Base-by-base conservation (phyloP, 2,888 invertebrate genomes). In the Deroplatys truncata region DNA sequence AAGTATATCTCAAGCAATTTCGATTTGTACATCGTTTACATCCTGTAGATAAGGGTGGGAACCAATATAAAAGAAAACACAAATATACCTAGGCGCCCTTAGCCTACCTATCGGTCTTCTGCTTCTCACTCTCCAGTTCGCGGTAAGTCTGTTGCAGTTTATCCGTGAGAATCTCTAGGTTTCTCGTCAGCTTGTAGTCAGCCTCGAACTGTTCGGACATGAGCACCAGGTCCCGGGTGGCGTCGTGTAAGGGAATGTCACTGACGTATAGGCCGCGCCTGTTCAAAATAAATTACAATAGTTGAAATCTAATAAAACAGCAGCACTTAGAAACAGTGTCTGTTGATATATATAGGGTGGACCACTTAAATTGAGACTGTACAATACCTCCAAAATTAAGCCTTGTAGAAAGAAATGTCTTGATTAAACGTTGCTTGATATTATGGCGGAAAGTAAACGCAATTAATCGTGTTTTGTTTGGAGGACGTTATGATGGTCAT, bases 141-240 rank as follows among this genome's bases (percentile, higher is more conserved):
- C 98, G 94, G 94, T 98, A 98, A 0, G 98, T 98, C 93, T 98
- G 98, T 93, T 99, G 98, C 90, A 99, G 94, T 93, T 98, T 98
- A 93, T 99, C 99, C 31, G 98, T 99, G 20, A 99, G 95, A 90
- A 98, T 96, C 94, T 99, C 99, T 92, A 99, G 94, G 93, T 98
- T 98, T 92, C 98, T 97, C 0, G 98, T 98, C 91, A 99, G 94
- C 93, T 98, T 98, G 94, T 99, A 99, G 93, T 99, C 99, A 0
- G 98, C 98, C 93, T 98, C 98, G 93, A 98, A 99, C 93, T 98
- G 98, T 93, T 99, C 99, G 13, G 98, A 98, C 95, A 99, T 97
- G 92, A 99, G 95, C 13, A 99, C 98, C 92, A 99, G 94, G 94
- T 99, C 99, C 90, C 99, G 95, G 7, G 99, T 99, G 2, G 99